These are phyloP conservation scores for Theonella swinhoei DNA, from an alignment of 37 sponge, comb jelly and placozoan species.

Conservation along the genomic window DNA sequence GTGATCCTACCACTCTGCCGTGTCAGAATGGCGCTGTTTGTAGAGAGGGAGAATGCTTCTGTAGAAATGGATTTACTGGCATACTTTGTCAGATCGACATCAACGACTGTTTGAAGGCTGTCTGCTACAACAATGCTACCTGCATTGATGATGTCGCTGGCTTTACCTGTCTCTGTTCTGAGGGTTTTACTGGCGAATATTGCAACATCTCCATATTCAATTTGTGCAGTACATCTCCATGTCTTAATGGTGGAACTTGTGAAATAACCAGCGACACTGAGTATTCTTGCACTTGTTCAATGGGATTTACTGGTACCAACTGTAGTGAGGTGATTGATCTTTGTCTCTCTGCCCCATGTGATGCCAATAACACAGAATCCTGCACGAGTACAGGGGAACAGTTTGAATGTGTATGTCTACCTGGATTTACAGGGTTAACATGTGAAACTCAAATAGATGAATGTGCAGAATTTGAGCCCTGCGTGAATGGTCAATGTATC, in stretches of 20 bases:
- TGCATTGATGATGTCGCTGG: conserved; percentile 47
- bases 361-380: conserved; percentile 22
- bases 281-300: conserved; percentile 54
- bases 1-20: conserved; percentile 1
- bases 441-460: conserved; percentile 66
- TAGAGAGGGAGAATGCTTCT: conserved; percentile 37
- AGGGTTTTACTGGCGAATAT: conserved; percentile 23
- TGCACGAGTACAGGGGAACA: conserved; percentile 29
- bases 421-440: conserved; percentile 54
- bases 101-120: conserved; percentile 29
- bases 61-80: conserved; percentile 65
- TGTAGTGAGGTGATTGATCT: conserved; percentile 61
- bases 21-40: conserved; percentile 63
- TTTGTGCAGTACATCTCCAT: conserved; percentile 34
- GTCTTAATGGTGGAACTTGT: conserved; percentile 76
- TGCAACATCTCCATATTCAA: conserved; percentile 29
- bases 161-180: conserved; percentile 54
- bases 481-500: conserved; percentile 50
- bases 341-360: conserved; percentile 63
- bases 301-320: conserved; percentile 62
- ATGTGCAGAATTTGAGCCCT: conserved; percentile 41
- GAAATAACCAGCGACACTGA: background rate
- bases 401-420: conserved; percentile 61
- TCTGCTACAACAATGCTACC: conserved; percentile 40
- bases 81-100: conserved; percentile 47